Base-by-base conservation (phyloP, 1,140 invertebrate species). In the Zaprionus ornatus region DNA sequence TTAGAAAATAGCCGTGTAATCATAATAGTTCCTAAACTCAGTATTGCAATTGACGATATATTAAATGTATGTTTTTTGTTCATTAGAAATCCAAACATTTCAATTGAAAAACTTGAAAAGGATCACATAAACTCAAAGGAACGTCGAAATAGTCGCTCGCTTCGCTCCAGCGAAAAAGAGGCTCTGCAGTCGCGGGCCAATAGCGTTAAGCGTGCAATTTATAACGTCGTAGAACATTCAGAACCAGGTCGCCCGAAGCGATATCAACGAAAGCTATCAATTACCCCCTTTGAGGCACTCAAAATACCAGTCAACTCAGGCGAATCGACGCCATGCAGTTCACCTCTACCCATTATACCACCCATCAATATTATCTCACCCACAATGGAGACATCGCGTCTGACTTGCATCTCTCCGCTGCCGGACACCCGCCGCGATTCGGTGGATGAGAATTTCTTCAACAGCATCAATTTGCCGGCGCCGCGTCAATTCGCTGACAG, bases 141-240 rank as follows among this genome's bases (percentile, higher is more conserved):
- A 50, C 80, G 92, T 15, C 77, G 91, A 6, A 92, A 80, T 25
- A 92, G 92, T 35, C 87, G 92, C 5, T 82, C 80, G 0, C 66
- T 93, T 6, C 84, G 82, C 13, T 87, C 79, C 54, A 90, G 72
- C n/a, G 92, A 93, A 45, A 91, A 94, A 61, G 94, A 95, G 73
- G 94, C 94, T n/a, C 78, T 95, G 29, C 93, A 95, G 17, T 93
- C 93, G 7, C 93, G 96, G 59, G 95, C 96, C 2, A 94, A 98
- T 91, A 98, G 97, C 93, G 95, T 99, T 69, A 98, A 98, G 86
- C 96, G 96, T 81, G 97, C 97, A 55, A 95, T 98, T 32, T 94
- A 96, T 77, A 96, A 95, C 92, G 95, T 98, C 23, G 95, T 97
- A 27, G 96, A 97, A 83, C 96, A 97, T 83, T 96, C 96, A 1